A percentile compares a stretch with the other conserved stretches of the same genome.
These are phyloP conservation scores for Ctenopoma multispine DNA, from an alignment of 2,797 vertebrate genomes.

Conservation along the genomic window DNA sequence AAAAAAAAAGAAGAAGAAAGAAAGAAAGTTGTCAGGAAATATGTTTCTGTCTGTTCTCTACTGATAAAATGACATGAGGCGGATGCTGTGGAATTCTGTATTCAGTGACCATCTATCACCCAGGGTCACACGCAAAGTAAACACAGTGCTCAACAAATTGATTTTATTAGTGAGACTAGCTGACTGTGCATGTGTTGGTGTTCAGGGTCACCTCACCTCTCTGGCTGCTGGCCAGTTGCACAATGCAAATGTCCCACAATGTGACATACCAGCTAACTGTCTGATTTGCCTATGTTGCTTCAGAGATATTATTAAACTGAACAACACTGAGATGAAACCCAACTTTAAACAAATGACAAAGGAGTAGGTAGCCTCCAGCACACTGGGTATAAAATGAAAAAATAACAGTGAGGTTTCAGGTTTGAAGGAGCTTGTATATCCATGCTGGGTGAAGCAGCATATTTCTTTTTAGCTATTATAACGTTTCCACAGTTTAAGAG, in stretches of 20 bases:
- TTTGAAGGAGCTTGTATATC: too few relatives aligned
- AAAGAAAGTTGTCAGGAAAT: neutral
- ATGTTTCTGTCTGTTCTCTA: neutral
- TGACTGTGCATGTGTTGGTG: slow-evolving; percentile 51
- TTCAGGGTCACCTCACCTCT: slow-evolving; percentile 30
- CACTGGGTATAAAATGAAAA: neutral
- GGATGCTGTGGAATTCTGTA: neutral
- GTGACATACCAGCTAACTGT: slow-evolving; percentile 27
- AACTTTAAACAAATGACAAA: neutral
- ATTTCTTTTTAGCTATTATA: too few relatives aligned
- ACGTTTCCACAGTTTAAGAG: too few relatives aligned
- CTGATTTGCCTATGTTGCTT: slow-evolving; percentile 45
- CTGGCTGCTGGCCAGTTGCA: slow-evolving; percentile 43
- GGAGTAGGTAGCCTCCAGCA: neutral
- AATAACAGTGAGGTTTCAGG: neutral
- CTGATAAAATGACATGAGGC: neutral
- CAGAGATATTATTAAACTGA: slow-evolving; percentile 31
- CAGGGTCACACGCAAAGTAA: slow-evolving; percentile 4
- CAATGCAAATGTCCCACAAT: slow-evolving; percentile 57
- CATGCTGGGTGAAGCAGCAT: too few relatives aligned
- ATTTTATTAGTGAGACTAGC: slow-evolving; percentile 18
- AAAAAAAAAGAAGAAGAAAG: neutral
- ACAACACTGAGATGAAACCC: neutral
- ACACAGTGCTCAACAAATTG: slow-evolving; percentile 12
- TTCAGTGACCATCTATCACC: neutral